Base-by-base conservation (phyloP, 1,140 invertebrate species). In the Pissodes strobi region DNA sequence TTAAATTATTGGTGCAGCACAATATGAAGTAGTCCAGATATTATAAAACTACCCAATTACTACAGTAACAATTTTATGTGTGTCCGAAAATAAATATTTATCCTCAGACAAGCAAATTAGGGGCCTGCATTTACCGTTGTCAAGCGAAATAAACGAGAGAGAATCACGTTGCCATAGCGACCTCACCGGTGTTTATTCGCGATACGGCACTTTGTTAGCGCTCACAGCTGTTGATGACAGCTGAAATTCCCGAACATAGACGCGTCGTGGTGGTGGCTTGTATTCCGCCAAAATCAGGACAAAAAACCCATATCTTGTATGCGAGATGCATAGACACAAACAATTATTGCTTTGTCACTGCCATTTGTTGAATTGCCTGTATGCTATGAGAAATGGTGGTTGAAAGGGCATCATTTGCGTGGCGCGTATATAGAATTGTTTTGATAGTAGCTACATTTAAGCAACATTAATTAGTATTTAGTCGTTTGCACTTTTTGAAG, bases 151-250 rank as follows among this genome's bases (percentile, higher is more conserved):
- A n/a, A n/a, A n/a, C n/a, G n/a, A n/a, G n/a, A n/a, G n/a, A n/a
- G n/a, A n/a, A n/a, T n/a, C n/a, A 10, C 41, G 41, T 39, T 39
- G 18, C 41, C 19, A 45, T 45, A 4, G 19, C 15, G 41, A 18
- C 56, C 13, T 64, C 53, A 64, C 59, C 69, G 57, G 51, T 67
- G 69, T 71, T 71, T 71, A 71, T 71, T 71, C 67, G 64, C 65
- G 69, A 71, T 71, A 71, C 69, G 68, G 64, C 64, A 72, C 69
- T 72, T 72, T 70, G 69, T 72, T 70, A 69, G 57, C 59, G 69
- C 61, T 18, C 45, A 49, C 70, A 72, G 70, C 70, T 72, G 70
- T 41, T 52, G 62, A 55, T 70, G 70, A 70, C 69, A 69, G 63
- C 38, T 65, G 62, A 49, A 64, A 61, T 70, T 70, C 70, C 51